phyloP scores from a whole-genome alignment of 2,888 invertebrate species.

The Ashinkailepas kermadecensis region DNA sequence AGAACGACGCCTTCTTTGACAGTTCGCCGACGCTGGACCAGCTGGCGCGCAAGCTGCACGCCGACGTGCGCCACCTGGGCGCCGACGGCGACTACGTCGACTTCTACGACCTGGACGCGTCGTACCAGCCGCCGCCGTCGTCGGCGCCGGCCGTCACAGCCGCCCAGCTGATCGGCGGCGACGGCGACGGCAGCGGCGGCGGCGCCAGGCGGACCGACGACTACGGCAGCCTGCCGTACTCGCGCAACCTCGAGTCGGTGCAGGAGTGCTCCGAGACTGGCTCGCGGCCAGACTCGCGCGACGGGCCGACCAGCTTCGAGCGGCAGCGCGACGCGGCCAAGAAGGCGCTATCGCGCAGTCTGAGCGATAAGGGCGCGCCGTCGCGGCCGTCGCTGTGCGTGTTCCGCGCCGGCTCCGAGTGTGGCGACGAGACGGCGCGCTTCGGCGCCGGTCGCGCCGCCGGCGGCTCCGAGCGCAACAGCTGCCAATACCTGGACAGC shows the following conservation, averaged over 20 bases:
- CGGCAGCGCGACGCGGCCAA: conserved; percentile 32
- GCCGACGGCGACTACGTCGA: conserved; percentile 29
- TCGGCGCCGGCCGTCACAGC: conserved; percentile 12
- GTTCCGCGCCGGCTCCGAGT: conserved; percentile 36
- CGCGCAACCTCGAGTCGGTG: conserved; percentile 18
- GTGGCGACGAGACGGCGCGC: conserved; percentile 34
- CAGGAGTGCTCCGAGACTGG: conserved; percentile 28
- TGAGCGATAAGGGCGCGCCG: conserved; percentile 41
- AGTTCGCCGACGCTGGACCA: conserved; percentile 27
- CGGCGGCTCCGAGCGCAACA: conserved; percentile 28
- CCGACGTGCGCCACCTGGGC: conserved; percentile 28
- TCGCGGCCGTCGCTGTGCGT: conserved; percentile 32
- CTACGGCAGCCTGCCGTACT: conserved; percentile 8
- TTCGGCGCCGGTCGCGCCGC: conserved; percentile 25
- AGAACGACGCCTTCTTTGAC: conserved; percentile 27
- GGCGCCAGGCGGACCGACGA: not conserved
- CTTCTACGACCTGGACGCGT: conserved; percentile 28
- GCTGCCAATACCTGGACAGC: conserved; percentile 33
- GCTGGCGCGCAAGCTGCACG: conserved; percentile 29
- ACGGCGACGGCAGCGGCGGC: not conserved
- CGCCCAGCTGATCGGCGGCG: conserved; percentile 16
- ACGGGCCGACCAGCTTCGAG: conserved; percentile 30
- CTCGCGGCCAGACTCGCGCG: conserved; percentile 26
- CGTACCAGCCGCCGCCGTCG: conserved; percentile 26
- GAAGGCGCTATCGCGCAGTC: conserved; percentile 37